Evolutionary conservation across 2,888 invertebrate genomes (phyloP), one percentile per base, ranked within the genome.

Genomic region (Micoletzkya japonica): DNA sequence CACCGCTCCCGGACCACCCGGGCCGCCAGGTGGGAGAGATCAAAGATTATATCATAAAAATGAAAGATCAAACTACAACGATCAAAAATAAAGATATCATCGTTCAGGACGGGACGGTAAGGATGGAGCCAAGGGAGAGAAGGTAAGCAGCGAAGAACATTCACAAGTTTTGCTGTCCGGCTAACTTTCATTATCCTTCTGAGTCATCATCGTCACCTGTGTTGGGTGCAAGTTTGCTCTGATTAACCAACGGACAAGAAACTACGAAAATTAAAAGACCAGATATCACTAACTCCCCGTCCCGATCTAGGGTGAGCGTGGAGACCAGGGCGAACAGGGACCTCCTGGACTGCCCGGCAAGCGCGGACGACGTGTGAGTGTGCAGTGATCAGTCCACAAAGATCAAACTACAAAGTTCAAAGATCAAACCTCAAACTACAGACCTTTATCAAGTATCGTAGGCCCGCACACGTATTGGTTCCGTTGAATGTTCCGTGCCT

Each of bases 51-150:
- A 17, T 26, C 56, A 14, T 10, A 56, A 17, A 56, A 56, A 56
- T 17, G n/a, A 26, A 56, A 10, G n/a, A 56, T 56, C 10, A 56
- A 56, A 24, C n/a, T n/a, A 57, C 20, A 57, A 32, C 4, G 30
- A 30, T 4, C 20, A 26, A 10, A 20, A 57, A 4, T 26, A 20
- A 57, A n/a, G 4, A 59, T 59, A 58, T 36, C 26, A 4, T 36
- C 14, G 44, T 68, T 28, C 80, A 39, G 84, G 82, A 68, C 72
- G 78, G 44, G 81, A 81, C 60, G 84, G 82, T 44, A 70, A 78
- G 44, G 76, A 82, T 14, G 83, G 83, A 28, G 76, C 75, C 28
- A 83, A 82, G 66, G 83, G 82, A 68, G 82, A 82, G 64, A 82
- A 82, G 79, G 82, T 82, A 7, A 10, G 28, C 10, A n/a, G 10